A percentile compares a stretch with the other conserved stretches of the same genome.
Conservation (phyloP, 1,140 invertebrate genomes). For the Andricus grossulariae region DNA sequence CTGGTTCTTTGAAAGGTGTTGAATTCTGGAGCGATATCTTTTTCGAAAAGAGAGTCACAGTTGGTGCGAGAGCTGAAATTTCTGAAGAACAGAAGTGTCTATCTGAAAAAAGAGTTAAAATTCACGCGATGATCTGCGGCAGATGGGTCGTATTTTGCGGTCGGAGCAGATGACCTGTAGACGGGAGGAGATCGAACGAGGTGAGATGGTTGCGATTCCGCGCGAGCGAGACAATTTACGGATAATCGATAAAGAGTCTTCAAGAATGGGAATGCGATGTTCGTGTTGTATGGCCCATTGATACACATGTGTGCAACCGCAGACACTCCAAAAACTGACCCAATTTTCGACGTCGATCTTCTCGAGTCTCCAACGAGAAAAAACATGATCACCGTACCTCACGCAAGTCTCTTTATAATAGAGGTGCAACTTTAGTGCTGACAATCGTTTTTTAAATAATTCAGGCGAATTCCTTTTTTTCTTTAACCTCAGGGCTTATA, state of each 20-base stretch:
- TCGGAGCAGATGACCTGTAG: constrained; percentile 38
- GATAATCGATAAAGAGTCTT: constrained; percentile 40
- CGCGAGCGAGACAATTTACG: constrained; percentile 29
- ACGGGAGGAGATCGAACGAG: constrained; percentile 22
- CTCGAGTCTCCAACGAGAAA: neutral
- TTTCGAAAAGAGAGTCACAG: constrained; percentile 32
- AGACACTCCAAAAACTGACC: constrained; percentile 56
- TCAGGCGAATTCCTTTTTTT: neutral
- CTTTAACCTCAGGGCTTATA: neutral
- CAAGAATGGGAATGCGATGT: constrained; percentile 28
- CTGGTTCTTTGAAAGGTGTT: no score
- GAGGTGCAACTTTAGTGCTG: neutral
- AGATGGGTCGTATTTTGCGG: constrained; percentile 35
- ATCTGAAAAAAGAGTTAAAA: constrained; percentile 11
- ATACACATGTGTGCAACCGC: constrained; percentile 61
- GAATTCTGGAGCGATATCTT: no score
- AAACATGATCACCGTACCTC: neutral
- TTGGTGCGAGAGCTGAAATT: constrained; percentile 17
- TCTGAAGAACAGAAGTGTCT: neutral
- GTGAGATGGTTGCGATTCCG: constrained; percentile 30
- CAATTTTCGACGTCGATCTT: constrained; percentile 37
- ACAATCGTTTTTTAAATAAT: neutral
- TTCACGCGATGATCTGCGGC: constrained; percentile 35
- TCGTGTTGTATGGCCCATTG: constrained; percentile 27
- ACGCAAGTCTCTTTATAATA: neutral